These are phyloP conservation scores for Lycophotia porphyrea DNA, from an alignment of 2,888 invertebrate genomes.

Conservation along the genomic window DNA sequence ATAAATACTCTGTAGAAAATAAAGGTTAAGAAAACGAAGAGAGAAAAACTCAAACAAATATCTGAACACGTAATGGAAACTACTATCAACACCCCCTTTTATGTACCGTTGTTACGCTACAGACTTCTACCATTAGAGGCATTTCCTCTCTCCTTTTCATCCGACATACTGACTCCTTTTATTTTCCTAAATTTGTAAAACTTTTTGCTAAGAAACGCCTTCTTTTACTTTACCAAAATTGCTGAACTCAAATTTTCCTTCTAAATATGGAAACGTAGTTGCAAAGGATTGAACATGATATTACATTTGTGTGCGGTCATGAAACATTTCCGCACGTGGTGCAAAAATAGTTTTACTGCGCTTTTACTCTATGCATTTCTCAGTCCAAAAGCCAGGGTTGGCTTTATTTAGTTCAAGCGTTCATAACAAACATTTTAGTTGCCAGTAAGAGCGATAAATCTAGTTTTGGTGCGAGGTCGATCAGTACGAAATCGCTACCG, in stretches of 20 bases:
- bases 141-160: slow-evolving; percentile 48
- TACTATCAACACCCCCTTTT: slow-evolving; percentile 42
- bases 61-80: slow-evolving; percentile 50
- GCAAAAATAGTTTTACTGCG: slow-evolving; percentile 45
- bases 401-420: slow-evolving; percentile 68
- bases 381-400: slow-evolving; percentile 62
- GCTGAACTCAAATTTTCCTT: slow-evolving; percentile 28
- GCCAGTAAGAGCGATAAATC: slow-evolving; percentile 80
- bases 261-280: too few species aligned
- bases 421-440: slow-evolving; percentile 74
- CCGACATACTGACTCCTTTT: slow-evolving; percentile 44
- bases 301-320: slow-evolving; percentile 24
- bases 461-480: slow-evolving; percentile 83
- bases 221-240: slow-evolving; percentile 42
- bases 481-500: slow-evolving; percentile 78
- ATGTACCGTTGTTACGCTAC: slow-evolving; percentile 47
- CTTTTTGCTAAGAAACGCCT: slow-evolving; percentile 38
- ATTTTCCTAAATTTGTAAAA: slow-evolving; percentile 46
- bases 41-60: slow-evolving; percentile 47
- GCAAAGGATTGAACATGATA: slow-evolving; percentile 29
- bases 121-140: slow-evolving; percentile 53
- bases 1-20: slow-evolving; percentile 10
- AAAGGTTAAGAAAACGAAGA: slow-evolving; percentile 31
- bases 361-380: slow-evolving; percentile 59
- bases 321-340: slow-evolving; percentile 45